Conservation (phyloP, 2,113 vertebrate genomes). For the Aepyceros melampus region DNA sequence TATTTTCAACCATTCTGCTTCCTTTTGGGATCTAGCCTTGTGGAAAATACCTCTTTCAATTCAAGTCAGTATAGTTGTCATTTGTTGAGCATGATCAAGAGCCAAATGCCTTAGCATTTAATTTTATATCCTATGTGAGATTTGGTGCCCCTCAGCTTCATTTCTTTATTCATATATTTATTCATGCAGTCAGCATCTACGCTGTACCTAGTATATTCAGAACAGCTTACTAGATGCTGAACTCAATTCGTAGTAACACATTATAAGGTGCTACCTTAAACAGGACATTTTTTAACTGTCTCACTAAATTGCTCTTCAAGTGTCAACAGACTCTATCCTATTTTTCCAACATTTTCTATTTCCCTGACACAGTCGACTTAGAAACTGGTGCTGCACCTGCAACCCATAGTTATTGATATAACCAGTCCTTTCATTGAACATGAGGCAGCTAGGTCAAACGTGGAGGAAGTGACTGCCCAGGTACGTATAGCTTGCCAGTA, state of each 20-base stretch:
- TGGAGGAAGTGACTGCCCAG: background rate
- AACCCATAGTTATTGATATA: background rate
- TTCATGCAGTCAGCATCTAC: background rate
- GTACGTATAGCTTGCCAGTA: accelerated
- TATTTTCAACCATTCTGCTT: background rate
- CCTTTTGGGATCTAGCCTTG: background rate
- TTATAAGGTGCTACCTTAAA: background rate
- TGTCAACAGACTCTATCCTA: background rate
- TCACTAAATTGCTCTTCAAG: background rate
- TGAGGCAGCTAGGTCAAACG: background rate
- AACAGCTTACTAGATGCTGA: background rate
- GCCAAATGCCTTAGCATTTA: background rate
- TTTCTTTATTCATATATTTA: background rate
- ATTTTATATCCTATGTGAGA: background rate
- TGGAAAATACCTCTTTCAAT: background rate
- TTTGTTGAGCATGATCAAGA: background rate
- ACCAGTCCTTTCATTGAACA: background rate
- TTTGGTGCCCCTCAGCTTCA: background rate
- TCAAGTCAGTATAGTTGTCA: background rate
- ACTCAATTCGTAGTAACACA: background rate
- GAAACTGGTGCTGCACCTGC: background rate
- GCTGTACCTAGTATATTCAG: background rate
- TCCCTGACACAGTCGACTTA: background rate
- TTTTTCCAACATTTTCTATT: background rate
- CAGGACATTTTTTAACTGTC: background rate